Conservation (phyloP, 2,888 invertebrate genomes). For the Vanessa cardui region DNA sequence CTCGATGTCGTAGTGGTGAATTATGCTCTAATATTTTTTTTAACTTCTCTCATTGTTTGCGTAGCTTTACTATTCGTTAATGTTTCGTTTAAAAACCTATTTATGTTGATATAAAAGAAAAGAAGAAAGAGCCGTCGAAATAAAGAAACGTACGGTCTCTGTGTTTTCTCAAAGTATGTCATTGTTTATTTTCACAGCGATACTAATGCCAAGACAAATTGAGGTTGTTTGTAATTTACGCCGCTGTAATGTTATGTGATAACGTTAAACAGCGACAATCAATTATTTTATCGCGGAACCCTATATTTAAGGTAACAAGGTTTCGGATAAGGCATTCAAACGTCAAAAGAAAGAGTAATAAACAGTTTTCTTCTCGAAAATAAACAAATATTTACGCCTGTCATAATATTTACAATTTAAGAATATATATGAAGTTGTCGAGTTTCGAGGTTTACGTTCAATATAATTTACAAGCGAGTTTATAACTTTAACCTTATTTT, state of each 20-base stretch:
- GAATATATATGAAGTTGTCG: conserved; percentile 2
- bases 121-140: too few species aligned
- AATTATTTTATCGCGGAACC: conserved; percentile 14
- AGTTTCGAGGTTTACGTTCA: conserved; percentile 5
- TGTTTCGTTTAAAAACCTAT: too few species aligned
- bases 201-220: conserved; percentile 36
- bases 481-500: conserved; percentile 2
- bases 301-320: conserved; percentile 3
- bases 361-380: background rate
- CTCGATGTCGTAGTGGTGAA: conserved; percentile 8
- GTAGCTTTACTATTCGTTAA: too few species aligned
- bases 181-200: conserved; percentile 35
- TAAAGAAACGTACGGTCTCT: background rate
- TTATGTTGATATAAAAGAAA: too few species aligned
- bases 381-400: background rate
- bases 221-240: conserved; percentile 33
- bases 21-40: background rate
- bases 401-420: conserved; percentile 12
- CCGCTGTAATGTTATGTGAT: conserved; percentile 25
- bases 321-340: background rate
- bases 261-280: conserved; percentile 16
- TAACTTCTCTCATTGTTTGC: too few species aligned
- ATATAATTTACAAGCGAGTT: background rate
- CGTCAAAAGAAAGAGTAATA: background rate
- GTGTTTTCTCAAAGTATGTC: conserved; percentile 31